Conservation (phyloP, 2,113 vertebrate genomes). For the Nematolebias whitei region DNA sequence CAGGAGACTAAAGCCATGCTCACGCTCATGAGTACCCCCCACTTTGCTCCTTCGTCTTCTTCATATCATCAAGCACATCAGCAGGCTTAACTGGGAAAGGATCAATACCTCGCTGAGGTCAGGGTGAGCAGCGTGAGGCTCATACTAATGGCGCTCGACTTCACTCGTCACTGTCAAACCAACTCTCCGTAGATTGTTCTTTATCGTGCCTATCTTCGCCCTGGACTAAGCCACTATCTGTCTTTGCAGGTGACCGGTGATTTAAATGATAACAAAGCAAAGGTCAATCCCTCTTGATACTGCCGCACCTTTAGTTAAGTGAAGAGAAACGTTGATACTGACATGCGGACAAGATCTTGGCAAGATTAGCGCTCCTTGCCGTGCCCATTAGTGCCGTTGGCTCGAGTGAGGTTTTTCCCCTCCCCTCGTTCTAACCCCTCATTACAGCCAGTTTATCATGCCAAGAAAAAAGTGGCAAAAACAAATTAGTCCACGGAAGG, state of each 20-base stretch:
- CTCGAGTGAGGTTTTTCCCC: slow-evolving; percentile 31
- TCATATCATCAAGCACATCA: slow-evolving; percentile 74
- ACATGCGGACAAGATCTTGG: slow-evolving; percentile 32
- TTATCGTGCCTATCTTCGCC: slow-evolving; percentile 32
- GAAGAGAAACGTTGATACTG: background rate
- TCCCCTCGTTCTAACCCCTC: slow-evolving; percentile 56
- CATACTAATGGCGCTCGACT: slow-evolving; percentile 49
- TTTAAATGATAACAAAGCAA: slow-evolving; percentile 39
- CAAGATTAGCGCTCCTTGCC: slow-evolving; percentile 2
- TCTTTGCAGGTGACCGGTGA: slow-evolving; percentile 9
- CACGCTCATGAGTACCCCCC: slow-evolving; percentile 42
- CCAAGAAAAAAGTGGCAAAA: slow-evolving; percentile 74
- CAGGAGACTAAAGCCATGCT: slow-evolving; percentile 48
- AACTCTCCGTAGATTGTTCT: slow-evolving; percentile 49
- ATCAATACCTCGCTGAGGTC: slow-evolving; percentile 69
- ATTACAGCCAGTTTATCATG: slow-evolving; percentile 72
- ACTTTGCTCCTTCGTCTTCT: slow-evolving; percentile 32
- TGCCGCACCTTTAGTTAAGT: slow-evolving; percentile 35
- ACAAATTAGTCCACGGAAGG: slow-evolving; percentile 73
- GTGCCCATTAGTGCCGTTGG: slow-evolving; percentile 11
- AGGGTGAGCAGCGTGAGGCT: slow-evolving; percentile 60
- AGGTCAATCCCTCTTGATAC: slow-evolving; percentile 73
- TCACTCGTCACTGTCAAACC: slow-evolving; percentile 56
- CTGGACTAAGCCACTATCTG: slow-evolving; percentile 57
- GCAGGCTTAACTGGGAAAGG: slow-evolving; percentile 60